These are phyloP conservation scores for Thyatira batis DNA, from an alignment of 2,888 invertebrate species.

Conservation along the genomic window DNA sequence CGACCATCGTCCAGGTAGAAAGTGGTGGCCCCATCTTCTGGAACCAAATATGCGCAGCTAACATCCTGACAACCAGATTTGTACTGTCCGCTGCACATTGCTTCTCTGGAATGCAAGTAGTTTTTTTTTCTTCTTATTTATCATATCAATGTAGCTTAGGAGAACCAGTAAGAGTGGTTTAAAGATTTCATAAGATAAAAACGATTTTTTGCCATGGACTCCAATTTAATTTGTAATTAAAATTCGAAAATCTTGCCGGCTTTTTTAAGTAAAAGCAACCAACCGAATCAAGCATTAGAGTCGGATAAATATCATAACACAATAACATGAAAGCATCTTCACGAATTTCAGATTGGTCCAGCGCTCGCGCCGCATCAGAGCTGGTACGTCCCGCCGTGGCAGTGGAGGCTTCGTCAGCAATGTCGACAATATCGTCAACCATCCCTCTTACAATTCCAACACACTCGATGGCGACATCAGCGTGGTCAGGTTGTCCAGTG, in stretches of 20 bases:
- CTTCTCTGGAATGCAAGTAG: constrained; percentile 27
- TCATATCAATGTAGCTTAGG: too few species aligned
- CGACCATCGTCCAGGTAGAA: constrained; percentile 50
- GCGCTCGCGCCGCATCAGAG: constrained; percentile 20
- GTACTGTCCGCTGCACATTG: constrained; percentile 42
- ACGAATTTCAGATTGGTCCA: constrained; percentile 8
- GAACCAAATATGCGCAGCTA: constrained; percentile 42
- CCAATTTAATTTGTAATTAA: too few species aligned
- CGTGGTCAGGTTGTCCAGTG: constrained; percentile 6
- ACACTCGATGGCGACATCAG: constrained; percentile 15
- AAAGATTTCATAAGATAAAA: too few species aligned
- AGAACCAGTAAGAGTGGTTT: too few species aligned
- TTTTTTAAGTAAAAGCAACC: too few species aligned
- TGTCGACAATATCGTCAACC: constrained; percentile 9
- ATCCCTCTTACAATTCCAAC: constrained; percentile 12
- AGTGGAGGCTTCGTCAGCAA: constrained; percentile 12
- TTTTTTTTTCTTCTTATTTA: background rate
- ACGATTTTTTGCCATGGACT: too few species aligned
- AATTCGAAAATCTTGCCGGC: too few species aligned
- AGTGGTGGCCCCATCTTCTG: constrained; percentile 21
- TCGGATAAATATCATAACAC: too few species aligned
- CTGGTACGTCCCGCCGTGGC: constrained; percentile 15
- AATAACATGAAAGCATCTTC: too few species aligned
- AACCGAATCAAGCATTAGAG: too few species aligned
- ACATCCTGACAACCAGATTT: constrained; percentile 21